Base-by-base conservation (phyloP, 2,113 vertebrate genomes). In the Archilochus colubris region DNA sequence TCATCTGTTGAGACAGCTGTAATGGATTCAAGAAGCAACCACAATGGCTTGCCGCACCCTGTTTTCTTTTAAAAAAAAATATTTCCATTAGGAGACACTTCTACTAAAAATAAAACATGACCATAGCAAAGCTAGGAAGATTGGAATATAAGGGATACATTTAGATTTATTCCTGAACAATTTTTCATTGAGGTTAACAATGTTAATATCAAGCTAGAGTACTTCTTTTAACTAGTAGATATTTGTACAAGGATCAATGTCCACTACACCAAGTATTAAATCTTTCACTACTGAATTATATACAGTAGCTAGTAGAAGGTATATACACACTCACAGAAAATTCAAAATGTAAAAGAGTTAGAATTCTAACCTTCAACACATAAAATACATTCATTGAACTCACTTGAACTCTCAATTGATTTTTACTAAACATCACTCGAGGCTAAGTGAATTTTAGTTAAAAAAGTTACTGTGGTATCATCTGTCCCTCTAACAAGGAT, bases 351-450 rank as follows among this genome's bases (percentile, higher is more conserved):
- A 64, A 81, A 84, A 89, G 28, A 92, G 12, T 11, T 73, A 58
- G 30, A 87, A 68, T 87, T 94, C 70, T 94, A 95, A 93, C 93
- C 96, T 93, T 96, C 62, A 97, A 91, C 19, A 27, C 16, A 51
- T 55, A 54, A 95, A 94, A 87, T 44, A 30, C 36, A 82, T 78
- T 94, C 73, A 92, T 59, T 96, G 92, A 96, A 93, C 92, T 96
- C 73, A 93, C 95, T 85, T 96, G 91, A 97, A 97, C 94, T 94
- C 55, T n/a, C 86, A 78, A 96, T 94, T 97, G 96, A 97, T 97
- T 97, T 95, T 93, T 72, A 82, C 70, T 95, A 93, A 93, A 86
- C 82, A 93, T 96, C 67, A 86, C 95, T 95, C 61, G 91, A 92
- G 90, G 91, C 88, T 91, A 95, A 91, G 73, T 77, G 69, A 95